Evolutionary conservation across 2,888 invertebrate species (phyloP), one percentile per base, ranked within the genome.

Genomic region (Chrysina gloriosa): DNA sequence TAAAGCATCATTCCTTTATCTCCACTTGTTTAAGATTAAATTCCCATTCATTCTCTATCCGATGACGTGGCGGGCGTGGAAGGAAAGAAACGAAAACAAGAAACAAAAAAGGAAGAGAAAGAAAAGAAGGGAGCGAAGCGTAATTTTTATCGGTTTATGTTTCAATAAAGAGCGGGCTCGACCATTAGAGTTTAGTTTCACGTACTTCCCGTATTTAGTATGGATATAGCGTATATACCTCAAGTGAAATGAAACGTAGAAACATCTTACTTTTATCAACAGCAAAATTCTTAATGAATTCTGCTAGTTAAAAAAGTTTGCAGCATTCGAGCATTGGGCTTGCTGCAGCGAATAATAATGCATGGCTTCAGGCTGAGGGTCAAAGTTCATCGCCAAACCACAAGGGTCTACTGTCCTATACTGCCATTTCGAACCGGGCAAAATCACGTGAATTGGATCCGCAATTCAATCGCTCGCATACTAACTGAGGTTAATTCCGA

Each of bases 291-390:
- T 78, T 82, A 82, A 83, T 82, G 83, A 83, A 83, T 83, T 82
- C 82, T 79, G 79, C 79, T 81, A 82, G 82, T 82, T 82, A 82
- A 82, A 82, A 83, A 83, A 82, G 81, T 83, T 83, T 81, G 81
- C 80, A 80, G 80, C 81, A 79, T 79, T 80, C 80, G 79, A 80
- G 78, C 81, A 81, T 79, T 78, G 78, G 75, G 77, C 75, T 78
- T 79, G 82, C 82, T 80, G 81, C 80, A 77, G 73, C 78, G 83
- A 82, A 83, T 83, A 83, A 79, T 82, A 83, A 83, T 83, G 80
- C 78, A 79, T 71, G 74, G 77, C 80, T 75, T 63, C 72, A 75
- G 74, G 76, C 73, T 72, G 77, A 77, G 78, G 79, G 79, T 79
- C 79, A 79, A 78, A 79, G 79, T 79, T 80, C 78, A 77, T 78